Conservation (phyloP, 92 coral and sea anemone species). For the Hydrozoanthus gracilis region DNA sequence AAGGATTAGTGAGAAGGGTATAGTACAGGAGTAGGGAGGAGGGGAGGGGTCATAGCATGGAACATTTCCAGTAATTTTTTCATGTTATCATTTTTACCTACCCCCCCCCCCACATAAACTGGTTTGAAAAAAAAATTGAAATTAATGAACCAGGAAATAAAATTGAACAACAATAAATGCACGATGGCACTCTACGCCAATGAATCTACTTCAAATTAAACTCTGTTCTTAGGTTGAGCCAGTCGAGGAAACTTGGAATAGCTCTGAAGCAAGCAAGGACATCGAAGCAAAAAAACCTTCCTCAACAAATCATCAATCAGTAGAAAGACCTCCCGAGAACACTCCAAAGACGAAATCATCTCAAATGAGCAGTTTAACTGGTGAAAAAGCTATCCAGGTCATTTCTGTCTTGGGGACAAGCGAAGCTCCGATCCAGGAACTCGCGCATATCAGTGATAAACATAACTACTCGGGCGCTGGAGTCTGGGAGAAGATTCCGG, state of each 20-base stretch:
- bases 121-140: too few species aligned
- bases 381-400: background rate
- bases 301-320: background rate
- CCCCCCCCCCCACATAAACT: background rate
- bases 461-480: background rate
- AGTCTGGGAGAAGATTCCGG: conserved; percentile 19
- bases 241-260: background rate
- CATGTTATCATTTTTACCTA: too few species aligned
- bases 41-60: too few species aligned
- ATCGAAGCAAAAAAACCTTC: background rate
- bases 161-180: too few species aligned
- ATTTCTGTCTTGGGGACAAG: background rate
- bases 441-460: background rate
- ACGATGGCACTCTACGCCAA: background rate
- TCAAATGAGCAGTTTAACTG: background rate
- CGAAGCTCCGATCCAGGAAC: background rate
- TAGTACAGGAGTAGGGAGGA: too few species aligned
- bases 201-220: background rate
- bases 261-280: background rate
- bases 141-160: too few species aligned
- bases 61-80: too few species aligned
- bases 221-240: conserved; percentile 3
- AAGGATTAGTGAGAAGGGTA: too few species aligned
- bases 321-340: background rate
- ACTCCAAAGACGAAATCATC: background rate